Base-by-base conservation (phyloP, 2,888 invertebrate genomes). In the Sabatieria punctata region DNA sequence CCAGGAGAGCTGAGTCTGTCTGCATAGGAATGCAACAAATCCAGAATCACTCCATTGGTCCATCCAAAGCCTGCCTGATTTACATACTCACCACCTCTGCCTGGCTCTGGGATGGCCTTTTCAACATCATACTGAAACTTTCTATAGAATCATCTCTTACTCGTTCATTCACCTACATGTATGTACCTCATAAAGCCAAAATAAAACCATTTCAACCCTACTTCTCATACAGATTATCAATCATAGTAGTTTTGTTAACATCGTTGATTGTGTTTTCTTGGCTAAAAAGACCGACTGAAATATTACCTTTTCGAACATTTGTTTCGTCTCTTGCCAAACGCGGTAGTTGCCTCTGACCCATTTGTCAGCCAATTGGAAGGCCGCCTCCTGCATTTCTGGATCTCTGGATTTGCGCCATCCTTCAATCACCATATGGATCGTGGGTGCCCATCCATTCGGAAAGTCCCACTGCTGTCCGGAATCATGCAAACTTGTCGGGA, bases 381-480 rank as follows among this genome's bases (percentile, higher is more conserved):
- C 62, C 37, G 57, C 54, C 44, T 60, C 56, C 47, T 63, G 61
- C 45, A 62, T 54, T 26, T 55, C 6, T 8, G 38, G 38, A 38
- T 38, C 6, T 11, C 19, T 8, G 19, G 83, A 78, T 58, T 76
- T 74, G 19, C 79, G 75, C 45, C 88, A 71, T 0, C 83, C 85
- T 59, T 77, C 75, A 15, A 89, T 77, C 56, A 88, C 70, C 45
- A 88, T 78, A 61, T 88, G 79, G 66, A 59, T 57, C 40, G 57
- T 47, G 4, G 62, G 62, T 30, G 52, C 51, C 62, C 62, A 62
- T 6, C 60, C 57, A 41, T 60, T 60, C 15, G 60, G 60, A 45
- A 53, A 58, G 43, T 60, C 60, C 60, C 60, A 59, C 46, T 58
- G 58, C 43, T 58, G 8, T 38, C 38, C 38, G n/a, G 8, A 11